These are phyloP conservation scores for Nematostella vectensis DNA, from an alignment of 92 coral and sea anemone species.

Conservation along the genomic window DNA sequence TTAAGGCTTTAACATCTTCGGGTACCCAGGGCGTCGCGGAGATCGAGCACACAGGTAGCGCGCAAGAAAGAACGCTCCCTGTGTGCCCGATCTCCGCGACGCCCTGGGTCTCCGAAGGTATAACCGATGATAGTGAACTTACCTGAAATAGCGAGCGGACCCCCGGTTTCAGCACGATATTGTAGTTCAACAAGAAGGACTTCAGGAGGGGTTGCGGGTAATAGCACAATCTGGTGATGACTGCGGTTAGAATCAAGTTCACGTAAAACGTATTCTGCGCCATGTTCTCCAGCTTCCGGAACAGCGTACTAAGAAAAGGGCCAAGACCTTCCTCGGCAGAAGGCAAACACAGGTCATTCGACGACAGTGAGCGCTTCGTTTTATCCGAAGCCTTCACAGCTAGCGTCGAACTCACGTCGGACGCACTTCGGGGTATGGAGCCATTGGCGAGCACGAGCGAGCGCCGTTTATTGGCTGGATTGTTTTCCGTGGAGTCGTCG, in stretches of 20 bases:
- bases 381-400: constrained; percentile 7
- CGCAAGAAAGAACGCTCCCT: too few relatives aligned
- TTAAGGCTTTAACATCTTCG: too few relatives aligned
- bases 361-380: constrained; percentile 32
- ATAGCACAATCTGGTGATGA: constrained; percentile 68
- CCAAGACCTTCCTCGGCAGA: constrained; percentile 55
- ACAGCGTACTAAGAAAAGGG: constrained; percentile 59
- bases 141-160: constrained; percentile 97
- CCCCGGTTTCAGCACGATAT: constrained; percentile 94
- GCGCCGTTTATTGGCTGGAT: constrained; percentile 10
- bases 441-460: constrained; percentile 27
- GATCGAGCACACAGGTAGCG: too few relatives aligned
- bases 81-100: too few relatives aligned
- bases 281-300: constrained; percentile 90
- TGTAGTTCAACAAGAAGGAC: constrained; percentile 88
- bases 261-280: constrained; percentile 86
- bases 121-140: too few relatives aligned
- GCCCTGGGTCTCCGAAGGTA: too few relatives aligned
- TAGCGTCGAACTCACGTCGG: constrained; percentile 4
- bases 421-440: constrained; percentile 22
- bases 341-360: constrained; percentile 31
- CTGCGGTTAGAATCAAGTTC: constrained; percentile 86
- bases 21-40: too few relatives aligned
- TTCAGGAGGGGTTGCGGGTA: constrained; percentile 95
- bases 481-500: constrained; percentile 31